Base-by-base conservation (phyloP, 1,140 invertebrate genomes). In the Notospermus geniculatus region DNA sequence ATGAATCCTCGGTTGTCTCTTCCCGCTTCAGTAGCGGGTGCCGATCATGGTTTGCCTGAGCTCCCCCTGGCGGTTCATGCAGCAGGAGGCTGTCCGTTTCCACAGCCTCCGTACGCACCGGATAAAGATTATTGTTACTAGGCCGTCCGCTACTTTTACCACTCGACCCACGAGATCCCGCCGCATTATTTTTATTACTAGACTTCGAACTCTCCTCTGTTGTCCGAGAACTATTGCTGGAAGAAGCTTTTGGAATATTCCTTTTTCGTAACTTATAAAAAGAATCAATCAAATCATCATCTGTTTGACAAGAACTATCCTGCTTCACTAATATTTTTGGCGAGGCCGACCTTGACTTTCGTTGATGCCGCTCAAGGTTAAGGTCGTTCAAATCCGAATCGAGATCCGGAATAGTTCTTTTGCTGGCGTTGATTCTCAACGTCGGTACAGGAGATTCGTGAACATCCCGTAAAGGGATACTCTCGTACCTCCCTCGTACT, bases 291-390 rank as follows among this genome's bases (percentile, higher is more conserved):
- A 62, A 43, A 17, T 62, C 61, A 11, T 58, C 36, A 2, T 41
- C 61, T 2, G 61, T 62, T 45, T 62, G 61, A 19, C 29, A 46
- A 5, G 36, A 32, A 23, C 54, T 45, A 15, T 62, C 61, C 23
- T 30, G 32, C 15, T 25, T 25, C 54, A 22, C 0, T 29, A 36
- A 17, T 7, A 30, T 22, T 30, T 45, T 28, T n/a, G 23, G 46
- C 23, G 29, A 17, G 13, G n/a, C 23, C 4, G 27, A 29, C 43
- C 28, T 53, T 36, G 32, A 50, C 46, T 52, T 23, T n/a, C 58
- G 58, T 23, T 27, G 23, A 5, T 29, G 19, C 9, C 46, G 58
- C n/a, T 60, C 27, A 45, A 30, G 23, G 29, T 22, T 7, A 19
- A 15, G 30, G 23, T 22, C 23, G 15, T 27, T 28, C 28, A 27